Evolutionary conservation across 2,113 vertebrate genomes (phyloP).

Genomic region (Acanthochromis polyacanthus): DNA sequence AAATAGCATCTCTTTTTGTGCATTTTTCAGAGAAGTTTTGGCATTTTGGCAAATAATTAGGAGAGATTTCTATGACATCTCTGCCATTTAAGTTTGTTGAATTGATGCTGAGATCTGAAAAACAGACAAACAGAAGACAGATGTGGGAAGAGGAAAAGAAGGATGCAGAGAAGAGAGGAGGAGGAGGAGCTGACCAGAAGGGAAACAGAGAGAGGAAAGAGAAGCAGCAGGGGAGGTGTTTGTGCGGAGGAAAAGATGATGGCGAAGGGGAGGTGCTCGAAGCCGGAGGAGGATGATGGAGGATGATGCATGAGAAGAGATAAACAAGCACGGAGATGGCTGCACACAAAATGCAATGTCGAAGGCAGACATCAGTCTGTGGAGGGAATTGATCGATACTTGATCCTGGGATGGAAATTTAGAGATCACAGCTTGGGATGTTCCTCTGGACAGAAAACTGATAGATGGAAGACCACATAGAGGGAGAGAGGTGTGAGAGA

Average conservation of each 20-base stretch:
- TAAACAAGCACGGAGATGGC: constrained; percentile 12
- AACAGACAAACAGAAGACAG: constrained; percentile 6
- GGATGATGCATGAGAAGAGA: constrained; percentile 51
- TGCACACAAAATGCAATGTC: constrained; percentile 3
- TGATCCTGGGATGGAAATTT: constrained; percentile 31
- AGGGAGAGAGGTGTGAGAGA: background rate
- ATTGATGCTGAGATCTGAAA: constrained; percentile 30
- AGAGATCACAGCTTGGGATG: constrained; percentile 46
- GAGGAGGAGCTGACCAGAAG: constrained; percentile 41
- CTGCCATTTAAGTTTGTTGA: constrained; percentile 22
- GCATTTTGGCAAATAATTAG: constrained; percentile 44
- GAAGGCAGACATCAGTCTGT: background rate
- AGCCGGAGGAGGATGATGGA: constrained; percentile 51
- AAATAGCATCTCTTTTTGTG: background rate
- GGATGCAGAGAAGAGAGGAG: constrained; percentile 5
- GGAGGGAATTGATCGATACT: constrained; percentile 22
- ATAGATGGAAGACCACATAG: constrained; percentile 13
- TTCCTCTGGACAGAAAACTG: constrained; percentile 14
- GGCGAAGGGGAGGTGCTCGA: constrained; percentile 21
- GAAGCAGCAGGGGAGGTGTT: constrained; percentile 40
- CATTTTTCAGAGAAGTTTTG: constrained; percentile 14
- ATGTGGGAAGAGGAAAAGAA: background rate
- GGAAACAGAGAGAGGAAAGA: constrained; percentile 48
- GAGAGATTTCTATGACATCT: constrained; percentile 45
- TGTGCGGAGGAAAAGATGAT: constrained; percentile 25